Evolutionary conservation across 2,113 vertebrate genomes (phyloP).

Genomic region (Mustela lutreola): DNA sequence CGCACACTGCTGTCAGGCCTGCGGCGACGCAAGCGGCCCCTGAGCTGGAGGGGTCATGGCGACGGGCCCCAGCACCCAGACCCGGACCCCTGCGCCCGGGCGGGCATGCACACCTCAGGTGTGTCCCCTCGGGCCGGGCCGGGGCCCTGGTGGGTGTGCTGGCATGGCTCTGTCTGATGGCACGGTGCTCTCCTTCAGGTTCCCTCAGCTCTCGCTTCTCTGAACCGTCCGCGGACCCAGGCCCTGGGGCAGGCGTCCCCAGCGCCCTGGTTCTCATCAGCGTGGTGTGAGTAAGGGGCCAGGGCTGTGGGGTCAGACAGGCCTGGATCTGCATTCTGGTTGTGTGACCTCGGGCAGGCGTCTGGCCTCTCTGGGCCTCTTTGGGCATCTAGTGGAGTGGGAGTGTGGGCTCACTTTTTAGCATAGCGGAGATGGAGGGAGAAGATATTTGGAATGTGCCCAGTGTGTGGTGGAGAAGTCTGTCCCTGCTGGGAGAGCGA

Average conservation of each 20-base stretch:
- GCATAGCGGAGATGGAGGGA: background rate
- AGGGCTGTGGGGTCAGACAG: background rate
- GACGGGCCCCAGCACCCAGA: conserved; percentile 87
- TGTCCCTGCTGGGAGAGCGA: background rate
- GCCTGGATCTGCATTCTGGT: background rate
- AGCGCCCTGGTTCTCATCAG: conserved; percentile 94
- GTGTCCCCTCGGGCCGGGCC: background rate
- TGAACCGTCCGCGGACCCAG: conserved; percentile 75
- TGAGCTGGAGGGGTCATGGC: conserved; percentile 86
- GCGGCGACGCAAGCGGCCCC: conserved; percentile 92
- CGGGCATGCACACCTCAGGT: conserved; percentile 84
- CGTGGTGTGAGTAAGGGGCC: conserved; percentile 90
- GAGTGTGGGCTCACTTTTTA: background rate
- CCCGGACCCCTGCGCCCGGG: conserved; percentile 74
- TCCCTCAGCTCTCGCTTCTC: conserved; percentile 84
- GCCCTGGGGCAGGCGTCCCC: conserved; percentile 87
- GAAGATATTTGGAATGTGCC: rapidly evolving
- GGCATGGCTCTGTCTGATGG: background rate
- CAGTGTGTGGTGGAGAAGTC: background rate
- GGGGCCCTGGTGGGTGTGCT: rapidly evolving
- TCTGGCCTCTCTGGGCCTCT: background rate
- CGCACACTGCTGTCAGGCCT: conserved; percentile 87
- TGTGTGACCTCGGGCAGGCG: background rate
- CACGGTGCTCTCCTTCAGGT: conserved; percentile 55
- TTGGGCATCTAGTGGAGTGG: background rate